Conservation (phyloP, 2,888 invertebrate genomes). For the Seira sanloemensis region DNA sequence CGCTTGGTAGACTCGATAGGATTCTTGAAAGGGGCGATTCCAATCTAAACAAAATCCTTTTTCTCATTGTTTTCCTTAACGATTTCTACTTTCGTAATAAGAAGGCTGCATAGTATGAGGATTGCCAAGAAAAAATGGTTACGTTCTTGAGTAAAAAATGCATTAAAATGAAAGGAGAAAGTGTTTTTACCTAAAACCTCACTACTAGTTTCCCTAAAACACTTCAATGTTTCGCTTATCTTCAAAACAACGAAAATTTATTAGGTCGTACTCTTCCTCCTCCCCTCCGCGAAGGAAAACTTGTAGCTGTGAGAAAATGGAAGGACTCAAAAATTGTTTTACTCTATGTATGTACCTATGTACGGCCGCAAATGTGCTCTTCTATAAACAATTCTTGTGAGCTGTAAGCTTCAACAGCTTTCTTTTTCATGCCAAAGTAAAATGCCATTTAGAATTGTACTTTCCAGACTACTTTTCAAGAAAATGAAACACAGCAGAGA, state of each 20-base stretch:
- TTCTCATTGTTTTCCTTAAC: not conserved
- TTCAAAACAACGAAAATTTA: conserved; percentile 22
- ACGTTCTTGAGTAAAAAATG: not conserved
- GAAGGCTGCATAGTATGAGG: not conserved
- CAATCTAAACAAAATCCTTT: not conserved
- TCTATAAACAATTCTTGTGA: too few species aligned
- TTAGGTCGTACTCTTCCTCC: conserved; percentile 17
- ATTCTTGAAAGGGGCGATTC: not conserved
- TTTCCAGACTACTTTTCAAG: not conserved
- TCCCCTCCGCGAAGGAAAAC: conserved; percentile 14
- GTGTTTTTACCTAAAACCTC: not conserved
- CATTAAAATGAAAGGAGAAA: not conserved
- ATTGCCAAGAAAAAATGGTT: not conserved
- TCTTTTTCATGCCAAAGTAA: too few species aligned
- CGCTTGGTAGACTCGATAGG: not conserved
- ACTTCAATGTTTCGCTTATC: conserved; percentile 13
- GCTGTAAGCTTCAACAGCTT: too few species aligned
- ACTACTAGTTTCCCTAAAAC: not conserved
- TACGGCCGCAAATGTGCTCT: too few species aligned
- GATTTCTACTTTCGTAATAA: not conserved
- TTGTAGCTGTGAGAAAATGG: conserved; percentile 15
- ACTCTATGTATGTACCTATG: too few species aligned
- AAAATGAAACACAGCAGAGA: not conserved
- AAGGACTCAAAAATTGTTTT: not conserved
- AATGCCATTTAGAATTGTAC: too few species aligned